A percentile compares a stretch with the other conserved stretches of the same genome.
Conservation (phyloP, 2,113 vertebrate genomes). For the Myrmecophaga tridactyla region DNA sequence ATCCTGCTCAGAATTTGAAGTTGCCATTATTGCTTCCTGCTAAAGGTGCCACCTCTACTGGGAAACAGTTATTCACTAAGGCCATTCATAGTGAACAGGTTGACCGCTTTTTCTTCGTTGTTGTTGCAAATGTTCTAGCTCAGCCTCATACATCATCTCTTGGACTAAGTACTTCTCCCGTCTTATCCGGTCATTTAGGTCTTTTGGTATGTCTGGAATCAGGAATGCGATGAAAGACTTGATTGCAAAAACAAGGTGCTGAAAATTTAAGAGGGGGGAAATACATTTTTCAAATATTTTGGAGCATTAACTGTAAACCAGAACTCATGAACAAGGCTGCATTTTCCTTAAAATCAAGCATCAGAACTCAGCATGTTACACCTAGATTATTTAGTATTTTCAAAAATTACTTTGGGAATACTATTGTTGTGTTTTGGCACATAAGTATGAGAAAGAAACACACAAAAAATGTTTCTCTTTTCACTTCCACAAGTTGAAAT, state of each 20-base stretch:
- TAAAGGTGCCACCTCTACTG: neutral
- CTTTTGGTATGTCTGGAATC: constrained; percentile 90
- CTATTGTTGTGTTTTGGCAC: neutral
- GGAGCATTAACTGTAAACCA: neutral
- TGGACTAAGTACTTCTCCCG: constrained; percentile 90
- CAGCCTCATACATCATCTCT: constrained; percentile 92
- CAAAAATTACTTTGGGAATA: neutral
- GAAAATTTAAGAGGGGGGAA: constrained; percentile 70
- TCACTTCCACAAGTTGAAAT: neutral
- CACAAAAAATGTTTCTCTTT: neutral
- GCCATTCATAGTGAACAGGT: constrained; percentile 98
- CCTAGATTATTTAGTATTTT: neutral
- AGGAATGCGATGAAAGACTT: constrained; percentile 91
- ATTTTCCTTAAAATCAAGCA: neutral
- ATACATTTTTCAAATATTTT: constrained; percentile 42
- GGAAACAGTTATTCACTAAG: constrained; percentile 84
- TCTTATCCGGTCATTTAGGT: constrained; percentile 88
- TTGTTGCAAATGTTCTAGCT: constrained; percentile 95
- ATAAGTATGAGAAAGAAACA: neutral
- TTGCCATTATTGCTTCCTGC: neutral
- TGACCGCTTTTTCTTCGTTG: constrained; percentile 95
- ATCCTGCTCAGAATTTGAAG: neutral
- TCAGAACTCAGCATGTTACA: neutral
- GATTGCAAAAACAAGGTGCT: constrained; percentile 89
- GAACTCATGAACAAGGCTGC: neutral